A percentile compares a stretch with the other conserved stretches of the same genome.
Conservation (phyloP, 2,797 vertebrate genomes). For the Tolypeutes matacus region DNA sequence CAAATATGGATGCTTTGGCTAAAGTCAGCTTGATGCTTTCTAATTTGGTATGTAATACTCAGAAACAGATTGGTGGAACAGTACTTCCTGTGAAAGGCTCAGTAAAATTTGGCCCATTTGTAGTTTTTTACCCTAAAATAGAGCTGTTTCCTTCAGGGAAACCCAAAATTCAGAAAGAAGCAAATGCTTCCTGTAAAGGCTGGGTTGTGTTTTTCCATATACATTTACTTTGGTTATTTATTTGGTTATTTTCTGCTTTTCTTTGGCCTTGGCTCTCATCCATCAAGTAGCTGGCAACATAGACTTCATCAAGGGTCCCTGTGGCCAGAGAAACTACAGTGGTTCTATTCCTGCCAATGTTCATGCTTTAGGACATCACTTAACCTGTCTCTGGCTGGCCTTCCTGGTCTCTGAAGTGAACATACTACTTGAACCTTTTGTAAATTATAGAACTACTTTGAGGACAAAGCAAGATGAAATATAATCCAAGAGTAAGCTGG, state of each 20-base stretch:
- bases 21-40: not conserved
- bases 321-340: not conserved
- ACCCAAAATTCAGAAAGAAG: conserved; percentile 23
- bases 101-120: not conserved
- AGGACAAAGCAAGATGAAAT: not conserved
- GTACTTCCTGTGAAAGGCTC: not conserved
- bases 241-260: not conserved
- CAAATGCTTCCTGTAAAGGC: conserved; percentile 16
- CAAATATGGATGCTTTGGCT: not conserved
- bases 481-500: not conserved
- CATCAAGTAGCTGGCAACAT: not conserved
- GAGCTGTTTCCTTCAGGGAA: conserved; percentile 1
- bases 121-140: not conserved
- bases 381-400: not conserved
- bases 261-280: not conserved
- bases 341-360: not conserved
- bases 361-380: not conserved
- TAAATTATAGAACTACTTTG: not conserved
- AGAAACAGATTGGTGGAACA: not conserved
- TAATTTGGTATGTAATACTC: not conserved
- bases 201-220: conserved; percentile 4
- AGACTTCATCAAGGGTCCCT: not conserved
- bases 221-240: conserved; percentile 28
- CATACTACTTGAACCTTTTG: not conserved
- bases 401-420: not conserved